Conservation (phyloP, 2,797 vertebrate species). For the Melanotaenia pygmaea region DNA sequence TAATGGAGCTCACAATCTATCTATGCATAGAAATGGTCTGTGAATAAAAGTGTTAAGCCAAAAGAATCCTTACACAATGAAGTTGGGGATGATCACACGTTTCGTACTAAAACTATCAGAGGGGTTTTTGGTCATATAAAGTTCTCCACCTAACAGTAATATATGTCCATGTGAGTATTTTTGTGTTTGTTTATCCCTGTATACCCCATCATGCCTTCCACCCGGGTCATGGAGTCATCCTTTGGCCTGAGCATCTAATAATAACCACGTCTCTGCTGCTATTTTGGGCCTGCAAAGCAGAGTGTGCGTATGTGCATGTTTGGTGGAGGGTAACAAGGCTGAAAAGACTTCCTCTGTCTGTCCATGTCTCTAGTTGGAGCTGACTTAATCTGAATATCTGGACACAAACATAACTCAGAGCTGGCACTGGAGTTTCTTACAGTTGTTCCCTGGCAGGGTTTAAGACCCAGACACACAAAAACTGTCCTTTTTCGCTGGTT, state of each 20-base stretch:
- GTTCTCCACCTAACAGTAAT: background rate
- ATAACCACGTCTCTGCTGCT: conserved; percentile 74
- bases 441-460: conserved; percentile 36
- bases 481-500: conserved; percentile 12
- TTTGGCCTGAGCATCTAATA: conserved; percentile 73
- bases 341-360: conserved; percentile 26
- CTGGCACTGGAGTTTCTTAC: background rate
- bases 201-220: conserved; percentile 38
- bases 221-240: conserved; percentile 67
- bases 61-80: background rate
- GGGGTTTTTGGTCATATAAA: background rate
- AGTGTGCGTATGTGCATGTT: conserved; percentile 49
- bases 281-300: conserved; percentile 72
- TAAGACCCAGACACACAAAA: conserved; percentile 4
- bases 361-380: conserved; percentile 13
- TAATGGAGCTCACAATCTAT: background rate
- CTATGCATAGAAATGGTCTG: background rate
- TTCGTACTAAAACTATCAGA: background rate
- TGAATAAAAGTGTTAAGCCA: background rate
- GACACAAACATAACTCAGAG: conserved; percentile 37
- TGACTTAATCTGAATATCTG: conserved; percentile 43
- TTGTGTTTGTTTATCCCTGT: conserved; percentile 34
- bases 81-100: background rate
- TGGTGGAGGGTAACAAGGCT: conserved; percentile 26
- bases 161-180: conserved; percentile 22